A percentile compares a stretch with the other conserved stretches of the same genome.
These are phyloP conservation scores for Drosophila kurseongensis DNA, from an alignment of 1,140 invertebrate species.

Conservation along the genomic window DNA sequence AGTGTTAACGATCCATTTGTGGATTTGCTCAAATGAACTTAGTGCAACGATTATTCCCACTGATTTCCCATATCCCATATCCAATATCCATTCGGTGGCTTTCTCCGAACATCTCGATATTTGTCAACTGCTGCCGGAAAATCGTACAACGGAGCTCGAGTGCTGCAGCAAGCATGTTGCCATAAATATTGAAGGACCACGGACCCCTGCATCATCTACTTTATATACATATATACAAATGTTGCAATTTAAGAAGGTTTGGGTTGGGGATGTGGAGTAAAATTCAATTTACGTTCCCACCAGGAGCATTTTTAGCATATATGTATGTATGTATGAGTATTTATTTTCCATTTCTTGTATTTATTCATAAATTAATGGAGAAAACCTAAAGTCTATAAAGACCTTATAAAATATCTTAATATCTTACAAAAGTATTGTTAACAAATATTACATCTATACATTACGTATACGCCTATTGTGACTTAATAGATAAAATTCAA, in stretches of 20 bases:
- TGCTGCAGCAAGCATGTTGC: conserved; percentile 29
- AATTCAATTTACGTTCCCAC: not conserved
- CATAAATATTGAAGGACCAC: conserved; percentile 45
- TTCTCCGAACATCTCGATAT: conserved; percentile 12
- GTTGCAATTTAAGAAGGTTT: not conserved
- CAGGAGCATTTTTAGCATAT: too few species aligned
- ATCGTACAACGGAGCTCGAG: conserved; percentile 21
- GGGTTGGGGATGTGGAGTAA: not conserved
- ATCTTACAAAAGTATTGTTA: too few species aligned
- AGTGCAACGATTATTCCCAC: not conserved
- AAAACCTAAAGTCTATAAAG: too few species aligned
- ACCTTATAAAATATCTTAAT: too few species aligned
- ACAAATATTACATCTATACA: not conserved
- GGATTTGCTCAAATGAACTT: conserved; percentile 2
- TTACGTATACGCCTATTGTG: not conserved
- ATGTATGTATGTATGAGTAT: too few species aligned
- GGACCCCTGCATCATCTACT: not conserved
- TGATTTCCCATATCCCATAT: conserved; percentile 4
- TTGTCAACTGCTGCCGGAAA: conserved; percentile 31
- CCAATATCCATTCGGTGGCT: not conserved
- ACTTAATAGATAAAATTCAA: not conserved
- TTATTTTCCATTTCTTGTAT: too few species aligned
- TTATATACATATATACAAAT: conserved; percentile 3
- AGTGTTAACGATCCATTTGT: conserved; percentile 4
- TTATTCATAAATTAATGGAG: too few species aligned